Conservation (phyloP, 2,888 invertebrate genomes). For the Drosophila austrosaltans region DNA sequence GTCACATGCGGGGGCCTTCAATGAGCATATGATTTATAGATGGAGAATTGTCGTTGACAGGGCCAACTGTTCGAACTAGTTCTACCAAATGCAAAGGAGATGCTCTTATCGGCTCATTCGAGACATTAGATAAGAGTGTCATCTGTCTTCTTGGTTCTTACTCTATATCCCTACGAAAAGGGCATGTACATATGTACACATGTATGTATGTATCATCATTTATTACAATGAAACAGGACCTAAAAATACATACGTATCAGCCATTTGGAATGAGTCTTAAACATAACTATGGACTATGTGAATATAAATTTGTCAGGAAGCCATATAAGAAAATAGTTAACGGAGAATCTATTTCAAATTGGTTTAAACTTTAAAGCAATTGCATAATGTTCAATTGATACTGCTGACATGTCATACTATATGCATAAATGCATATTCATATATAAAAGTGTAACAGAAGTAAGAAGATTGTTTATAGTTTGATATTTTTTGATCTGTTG, state of each 20-base stretch:
- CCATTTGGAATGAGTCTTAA: too few relatives aligned
- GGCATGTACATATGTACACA: not conserved
- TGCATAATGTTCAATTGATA: too few relatives aligned
- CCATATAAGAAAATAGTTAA: too few relatives aligned
- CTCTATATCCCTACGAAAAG: not conserved
- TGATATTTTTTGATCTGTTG: slow-evolving; percentile 16
- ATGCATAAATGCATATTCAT: too few relatives aligned
- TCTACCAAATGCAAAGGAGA: slow-evolving; percentile 10
- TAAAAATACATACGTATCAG: too few relatives aligned
- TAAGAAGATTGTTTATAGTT: not conserved
- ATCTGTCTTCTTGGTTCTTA: slow-evolving; percentile 32
- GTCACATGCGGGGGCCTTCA: slow-evolving; percentile 41
- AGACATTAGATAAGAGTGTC: slow-evolving; percentile 40
- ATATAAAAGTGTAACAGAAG: not conserved
- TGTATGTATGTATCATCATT: not conserved
- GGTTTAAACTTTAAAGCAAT: too few relatives aligned
- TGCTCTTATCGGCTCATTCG: slow-evolving; percentile 32
- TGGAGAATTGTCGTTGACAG: slow-evolving; percentile 35
- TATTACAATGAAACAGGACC: too few relatives aligned
- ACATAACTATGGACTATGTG: too few relatives aligned
- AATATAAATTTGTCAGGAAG: too few relatives aligned
- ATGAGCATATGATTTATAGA: slow-evolving; percentile 49
- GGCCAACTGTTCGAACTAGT: slow-evolving; percentile 33
- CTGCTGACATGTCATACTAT: too few relatives aligned
- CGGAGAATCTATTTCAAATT: too few relatives aligned